A percentile compares a stretch with the other conserved stretches of the same genome.
These are phyloP conservation scores for Marasmarcha lunaedactyla DNA, from an alignment of 2,888 invertebrate species.

Conservation along the genomic window DNA sequence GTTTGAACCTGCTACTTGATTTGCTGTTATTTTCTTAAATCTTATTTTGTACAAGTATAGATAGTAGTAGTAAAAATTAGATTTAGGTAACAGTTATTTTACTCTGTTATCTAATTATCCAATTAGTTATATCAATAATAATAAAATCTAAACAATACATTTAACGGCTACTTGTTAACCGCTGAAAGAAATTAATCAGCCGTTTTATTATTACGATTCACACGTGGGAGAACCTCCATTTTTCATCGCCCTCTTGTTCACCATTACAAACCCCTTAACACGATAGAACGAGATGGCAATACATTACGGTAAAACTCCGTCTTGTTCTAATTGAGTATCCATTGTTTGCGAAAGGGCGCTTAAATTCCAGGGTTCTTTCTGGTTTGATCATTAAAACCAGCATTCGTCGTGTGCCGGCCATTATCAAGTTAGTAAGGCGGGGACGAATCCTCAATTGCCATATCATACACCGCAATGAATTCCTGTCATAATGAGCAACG, in stretches of 20 bases:
- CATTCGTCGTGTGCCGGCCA: conserved; percentile 45
- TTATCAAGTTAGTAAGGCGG: conserved; percentile 34
- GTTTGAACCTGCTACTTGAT: too few species aligned
- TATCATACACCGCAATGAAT: conserved; percentile 18
- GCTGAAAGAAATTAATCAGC: conserved; percentile 40
- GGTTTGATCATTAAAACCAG: conserved; percentile 20
- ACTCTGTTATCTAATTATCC: too few species aligned
- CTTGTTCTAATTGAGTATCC: conserved; percentile 4
- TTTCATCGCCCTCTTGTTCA: conserved; percentile 16
- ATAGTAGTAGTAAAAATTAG: too few species aligned
- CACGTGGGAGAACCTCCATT: conserved; percentile 24
- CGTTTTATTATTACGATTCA: conserved; percentile 51
- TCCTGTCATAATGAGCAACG: conserved; percentile 8
- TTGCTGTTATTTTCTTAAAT: too few species aligned
- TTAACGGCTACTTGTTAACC: conserved; percentile 11
- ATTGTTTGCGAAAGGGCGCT: neutral
- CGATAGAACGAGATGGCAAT: neutral
- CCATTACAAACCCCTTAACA: neutral
- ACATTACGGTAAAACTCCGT: neutral
- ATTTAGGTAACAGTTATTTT: too few species aligned
- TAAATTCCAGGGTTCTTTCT: conserved; percentile 1
- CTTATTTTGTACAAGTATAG: too few species aligned
- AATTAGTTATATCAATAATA: too few species aligned
- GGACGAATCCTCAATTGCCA: conserved; percentile 10
- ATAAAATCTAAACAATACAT: too few species aligned